These are phyloP conservation scores for Acanthacorydalis orientalis DNA, from an alignment of 2,888 invertebrate genomes.

Conservation along the genomic window DNA sequence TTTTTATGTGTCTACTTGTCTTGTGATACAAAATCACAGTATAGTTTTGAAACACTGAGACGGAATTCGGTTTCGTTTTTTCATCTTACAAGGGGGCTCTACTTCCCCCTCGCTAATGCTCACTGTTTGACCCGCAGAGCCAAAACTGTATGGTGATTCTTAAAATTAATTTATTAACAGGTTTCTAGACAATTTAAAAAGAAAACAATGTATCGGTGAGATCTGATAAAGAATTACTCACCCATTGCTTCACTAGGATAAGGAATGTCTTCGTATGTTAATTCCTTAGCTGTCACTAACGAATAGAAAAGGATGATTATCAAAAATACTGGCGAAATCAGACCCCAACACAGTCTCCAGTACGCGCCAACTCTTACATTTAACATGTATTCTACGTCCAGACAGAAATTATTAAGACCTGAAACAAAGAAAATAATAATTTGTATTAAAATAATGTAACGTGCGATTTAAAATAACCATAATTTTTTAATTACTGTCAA, in stretches of 20 bases:
- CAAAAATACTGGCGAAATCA: conserved; percentile 56
- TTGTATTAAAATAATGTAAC: neutral
- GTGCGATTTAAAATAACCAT: neutral
- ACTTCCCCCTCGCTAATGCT: too few relatives aligned
- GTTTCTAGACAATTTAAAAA: too few relatives aligned
- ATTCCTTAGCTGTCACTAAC: conserved; percentile 37
- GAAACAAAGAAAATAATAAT: conserved; percentile 9
- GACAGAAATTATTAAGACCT: conserved; percentile 46
- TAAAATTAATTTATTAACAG: too few relatives aligned
- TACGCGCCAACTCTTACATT: conserved; percentile 48
- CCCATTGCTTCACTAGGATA: conserved; percentile 48
- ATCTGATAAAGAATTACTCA: conserved; percentile 19
- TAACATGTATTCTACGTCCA: conserved; percentile 69
- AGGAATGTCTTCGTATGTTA: conserved; percentile 37
- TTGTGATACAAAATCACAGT: too few relatives aligned
- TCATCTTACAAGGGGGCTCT: too few relatives aligned
- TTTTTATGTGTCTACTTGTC: too few relatives aligned
- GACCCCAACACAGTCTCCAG: conserved; percentile 67
- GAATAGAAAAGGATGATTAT: conserved; percentile 55
- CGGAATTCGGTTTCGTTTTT: too few relatives aligned
- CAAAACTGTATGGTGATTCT: too few relatives aligned
- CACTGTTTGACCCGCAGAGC: too few relatives aligned
- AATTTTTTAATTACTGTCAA: too few relatives aligned
- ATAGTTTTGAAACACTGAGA: too few relatives aligned
- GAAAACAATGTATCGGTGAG: too few relatives aligned